These are phyloP conservation scores for Seladonia tumulorum DNA, from an alignment of 2,888 invertebrate genomes.

Conservation along the genomic window DNA sequence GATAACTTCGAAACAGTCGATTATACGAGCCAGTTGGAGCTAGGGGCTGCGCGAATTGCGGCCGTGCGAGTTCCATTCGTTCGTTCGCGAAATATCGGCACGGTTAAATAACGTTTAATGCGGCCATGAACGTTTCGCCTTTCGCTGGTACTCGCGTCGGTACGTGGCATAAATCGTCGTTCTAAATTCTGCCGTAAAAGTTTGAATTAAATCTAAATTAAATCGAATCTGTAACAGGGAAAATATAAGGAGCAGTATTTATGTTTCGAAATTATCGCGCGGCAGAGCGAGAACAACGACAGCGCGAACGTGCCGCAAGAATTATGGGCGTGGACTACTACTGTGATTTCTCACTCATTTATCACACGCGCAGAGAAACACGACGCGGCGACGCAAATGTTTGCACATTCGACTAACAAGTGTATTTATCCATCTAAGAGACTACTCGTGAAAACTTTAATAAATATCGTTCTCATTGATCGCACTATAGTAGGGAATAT, in stretches of 20 bases:
- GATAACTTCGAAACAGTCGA: constrained; percentile 32
- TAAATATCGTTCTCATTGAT: background rate
- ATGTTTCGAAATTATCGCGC: background rate
- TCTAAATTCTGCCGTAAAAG: too few relatives aligned
- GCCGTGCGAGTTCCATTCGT: background rate
- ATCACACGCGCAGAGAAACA: background rate
- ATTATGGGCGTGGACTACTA: background rate
- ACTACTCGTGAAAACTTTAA: background rate
- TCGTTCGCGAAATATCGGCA: background rate
- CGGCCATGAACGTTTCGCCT: background rate
- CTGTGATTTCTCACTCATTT: background rate
- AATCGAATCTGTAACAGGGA: background rate
- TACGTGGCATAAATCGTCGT: too few relatives aligned
- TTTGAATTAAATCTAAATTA: too few relatives aligned
- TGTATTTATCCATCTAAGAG: background rate
- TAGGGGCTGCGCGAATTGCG: background rate
- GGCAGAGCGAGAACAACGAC: background rate
- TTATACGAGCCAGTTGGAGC: background rate
- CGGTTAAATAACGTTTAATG: background rate
- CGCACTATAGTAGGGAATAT: too few relatives aligned
- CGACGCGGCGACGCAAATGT: background rate
- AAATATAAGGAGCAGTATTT: background rate
- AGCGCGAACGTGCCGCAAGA: background rate
- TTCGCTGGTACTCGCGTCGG: too few relatives aligned
- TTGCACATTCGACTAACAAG: background rate